Evolutionary conservation across 1,140 invertebrate species (phyloP), one percentile per base, ranked within the genome.

Genomic region (Drosophila santomea): DNA sequence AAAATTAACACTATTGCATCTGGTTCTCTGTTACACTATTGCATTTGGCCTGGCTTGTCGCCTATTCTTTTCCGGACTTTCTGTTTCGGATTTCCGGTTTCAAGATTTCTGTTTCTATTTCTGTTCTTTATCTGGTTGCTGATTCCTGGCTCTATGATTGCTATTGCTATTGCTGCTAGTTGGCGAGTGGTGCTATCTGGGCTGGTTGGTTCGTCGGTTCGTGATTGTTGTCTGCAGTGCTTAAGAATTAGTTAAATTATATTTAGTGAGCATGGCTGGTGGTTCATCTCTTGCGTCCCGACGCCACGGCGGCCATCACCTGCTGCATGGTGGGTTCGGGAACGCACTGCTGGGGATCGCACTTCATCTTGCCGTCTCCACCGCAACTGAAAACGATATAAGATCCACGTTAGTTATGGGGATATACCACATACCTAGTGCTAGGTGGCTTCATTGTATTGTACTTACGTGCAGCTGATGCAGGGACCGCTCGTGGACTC

Each of bases 341-440:
- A 74, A 95, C 96, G 91, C 97, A 98, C 59, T 95, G 94, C 92
- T 95, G 95, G 45, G 97, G 97, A 93, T 98, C 96, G 93, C 97
- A 98, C 93, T 97, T 96, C 97, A 98, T 98, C 93, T 97, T 96
- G 79, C 97, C 97, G 92, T 97, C 95, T 47, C 95, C 95, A 80
- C 96, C 97, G 93, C 97, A 98, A 93, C 97, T 98, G 60, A 28
- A 91, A 90, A 17, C 10, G 12, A 12, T 6, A 32, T 35, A 12
- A 28, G 14, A 48, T 28, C 1, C 23, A 1, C 17, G 32, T 5
- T 4, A 14, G 28, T 28, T 6, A 11, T 5, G 3, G 43, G 43
- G 17, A 20, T 32, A 32, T 10, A 32, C 32, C 8, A 32, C 3
- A 32, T 32, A 10, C 32, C 32, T 3, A 32, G 7, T 2, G 28